phyloP scores from a whole-genome alignment of 2,888 invertebrate species.

The Athalia rosae region DNA sequence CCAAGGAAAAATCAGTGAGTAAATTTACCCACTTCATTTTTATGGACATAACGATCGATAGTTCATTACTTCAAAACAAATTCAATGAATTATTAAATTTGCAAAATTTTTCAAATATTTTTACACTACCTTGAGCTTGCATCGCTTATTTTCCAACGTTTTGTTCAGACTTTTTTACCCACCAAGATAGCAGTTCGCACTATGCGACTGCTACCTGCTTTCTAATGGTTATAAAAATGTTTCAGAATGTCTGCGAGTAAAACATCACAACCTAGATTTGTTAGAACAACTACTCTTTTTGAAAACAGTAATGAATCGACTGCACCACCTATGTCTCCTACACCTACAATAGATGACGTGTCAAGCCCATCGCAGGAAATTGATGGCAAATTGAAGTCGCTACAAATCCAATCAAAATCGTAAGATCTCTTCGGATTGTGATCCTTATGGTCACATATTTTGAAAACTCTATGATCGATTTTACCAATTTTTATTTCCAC shows the following conservation, averaged over 20 bases:
- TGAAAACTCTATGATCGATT: neutral
- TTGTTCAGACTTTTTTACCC: neutral
- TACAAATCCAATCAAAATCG: slow-evolving; percentile 68
- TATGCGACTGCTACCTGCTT: neutral
- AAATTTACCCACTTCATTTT: slow-evolving; percentile 36
- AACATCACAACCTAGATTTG: slow-evolving; percentile 23
- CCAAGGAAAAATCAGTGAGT: slow-evolving; percentile 69
- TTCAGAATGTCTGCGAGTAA: slow-evolving; percentile 31
- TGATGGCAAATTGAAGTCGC: slow-evolving; percentile 66
- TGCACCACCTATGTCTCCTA: slow-evolving; percentile 62
- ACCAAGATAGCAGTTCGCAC: neutral
- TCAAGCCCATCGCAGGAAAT: slow-evolving; percentile 67
- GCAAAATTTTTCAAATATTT: neutral
- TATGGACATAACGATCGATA: neutral
- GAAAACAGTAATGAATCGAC: slow-evolving; percentile 62
- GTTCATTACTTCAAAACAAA: neutral
- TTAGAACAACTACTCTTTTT: slow-evolving; percentile 61
- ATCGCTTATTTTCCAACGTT: neutral
- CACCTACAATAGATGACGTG: slow-evolving; percentile 62
- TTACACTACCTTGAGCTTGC: neutral
- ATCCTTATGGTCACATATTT: neutral
- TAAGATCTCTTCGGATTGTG: slow-evolving; percentile 54
- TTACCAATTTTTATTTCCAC: slow-evolving; percentile 21
- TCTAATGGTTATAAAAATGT: neutral
- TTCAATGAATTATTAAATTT: neutral